Percentiles rank a stretch among this genome's conserved stretches.
Conservation (phyloP, 1,140 invertebrate species). For the Drosophila repleta region DNA sequence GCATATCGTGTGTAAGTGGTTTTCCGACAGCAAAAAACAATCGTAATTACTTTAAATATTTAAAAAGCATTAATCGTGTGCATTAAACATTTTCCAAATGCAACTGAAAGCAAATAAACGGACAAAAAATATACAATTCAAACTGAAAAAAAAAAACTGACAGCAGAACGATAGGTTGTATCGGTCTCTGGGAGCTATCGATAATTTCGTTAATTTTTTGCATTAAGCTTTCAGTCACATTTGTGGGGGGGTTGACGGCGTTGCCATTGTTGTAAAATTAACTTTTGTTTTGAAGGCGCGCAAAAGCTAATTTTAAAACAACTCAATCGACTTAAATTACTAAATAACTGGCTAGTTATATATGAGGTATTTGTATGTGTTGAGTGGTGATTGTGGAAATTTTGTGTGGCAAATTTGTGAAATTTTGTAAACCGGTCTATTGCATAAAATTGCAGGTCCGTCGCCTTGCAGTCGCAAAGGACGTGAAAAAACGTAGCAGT, state of each 20-base stretch:
- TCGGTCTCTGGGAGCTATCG: neutral
- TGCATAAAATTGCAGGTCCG: conserved; percentile 84
- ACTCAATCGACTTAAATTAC: conserved; percentile 67
- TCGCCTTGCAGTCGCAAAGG: conserved; percentile 31
- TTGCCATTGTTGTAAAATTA: conserved; percentile 71
- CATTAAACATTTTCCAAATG: conserved; percentile 58
- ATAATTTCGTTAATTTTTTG: conserved; percentile 22
- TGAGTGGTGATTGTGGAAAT: conserved; percentile 66
- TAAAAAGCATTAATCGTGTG: conserved; percentile 74
- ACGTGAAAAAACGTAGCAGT: conserved; percentile 69
- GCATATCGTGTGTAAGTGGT: conserved; percentile 29
- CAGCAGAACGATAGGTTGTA: too few species aligned
- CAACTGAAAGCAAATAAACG: conserved; percentile 65
- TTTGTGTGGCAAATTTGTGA: conserved; percentile 62
- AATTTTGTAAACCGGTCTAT: conserved; percentile 84
- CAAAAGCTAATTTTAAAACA: conserved; percentile 70
- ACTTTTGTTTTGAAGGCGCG: conserved; percentile 38
- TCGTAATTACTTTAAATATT: conserved; percentile 83
- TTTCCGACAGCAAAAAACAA: conserved; percentile 68
- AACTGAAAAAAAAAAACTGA: conserved; percentile 17
- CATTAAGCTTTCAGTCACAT: conserved; percentile 55
- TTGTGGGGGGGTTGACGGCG: conserved; percentile 25
- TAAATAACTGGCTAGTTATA: conserved; percentile 67
- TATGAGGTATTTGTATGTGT: conserved; percentile 70
- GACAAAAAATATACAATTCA: neutral